Base-by-base conservation (phyloP, 2,888 invertebrate genomes). In the Gerosis bhagava region DNA sequence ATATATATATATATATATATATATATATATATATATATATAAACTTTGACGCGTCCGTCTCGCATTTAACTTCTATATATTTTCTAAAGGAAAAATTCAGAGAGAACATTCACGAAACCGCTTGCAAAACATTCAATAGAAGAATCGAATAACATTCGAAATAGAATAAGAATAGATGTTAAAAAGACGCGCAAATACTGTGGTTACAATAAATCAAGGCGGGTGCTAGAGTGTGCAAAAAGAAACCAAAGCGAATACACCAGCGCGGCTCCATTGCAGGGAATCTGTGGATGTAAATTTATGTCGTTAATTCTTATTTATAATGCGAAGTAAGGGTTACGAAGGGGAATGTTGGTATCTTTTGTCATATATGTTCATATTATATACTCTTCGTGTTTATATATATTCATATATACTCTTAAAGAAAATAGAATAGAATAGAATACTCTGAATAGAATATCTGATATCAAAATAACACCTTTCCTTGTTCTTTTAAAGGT, bases 1-100 rank as follows among this genome's bases (percentile, higher is more conserved):
- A 79, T 81, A 79, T 80, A 83, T n/a, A 77, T 79, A 79, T 75
- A 75, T 67, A 25, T 25, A n/a, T n/a, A n/a, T n/a, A n/a, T n/a
- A n/a, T n/a, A n/a, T n/a, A n/a, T n/a, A n/a, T n/a, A n/a, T n/a
- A n/a, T n/a, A n/a, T n/a, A n/a, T n/a, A n/a, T n/a, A n/a, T n/a
- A n/a, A n/a, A n/a, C n/a, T n/a, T n/a, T n/a, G n/a, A n/a, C n/a
- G n/a, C n/a, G n/a, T n/a, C n/a, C n/a, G n/a, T n/a, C n/a, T n/a
- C n/a, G n/a, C n/a, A n/a, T n/a, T n/a, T n/a, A n/a, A n/a, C n/a
- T n/a, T n/a, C n/a, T n/a, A n/a, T n/a, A n/a, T n/a, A n/a, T n/a
- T n/a, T 25, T 25, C 7, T 3, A n/a, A 13, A 36, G 22, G 29
- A 15, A 41, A 31, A 22, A 11, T 16, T 21, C 29, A 22, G 6